Percentiles rank a stretch among this genome's conserved stretches.
Conservation (phyloP, 2,113 vertebrate species). For the Natator depressus region DNA sequence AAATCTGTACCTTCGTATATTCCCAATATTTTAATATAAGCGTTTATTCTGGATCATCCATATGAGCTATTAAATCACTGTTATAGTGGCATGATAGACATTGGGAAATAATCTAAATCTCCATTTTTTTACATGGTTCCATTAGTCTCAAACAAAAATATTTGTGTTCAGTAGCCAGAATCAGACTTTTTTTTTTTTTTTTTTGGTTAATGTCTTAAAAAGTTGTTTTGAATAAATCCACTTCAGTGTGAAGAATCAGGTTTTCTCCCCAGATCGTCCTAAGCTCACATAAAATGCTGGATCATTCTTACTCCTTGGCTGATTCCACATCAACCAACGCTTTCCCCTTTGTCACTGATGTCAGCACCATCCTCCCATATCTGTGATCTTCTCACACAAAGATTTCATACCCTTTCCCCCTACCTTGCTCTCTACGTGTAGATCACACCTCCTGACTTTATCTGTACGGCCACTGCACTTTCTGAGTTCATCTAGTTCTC, state of each 20-base stretch:
- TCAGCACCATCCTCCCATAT: neutral
- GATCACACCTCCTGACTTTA: neutral
- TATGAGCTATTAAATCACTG: neutral
- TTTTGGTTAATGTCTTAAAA: fast-evolving
- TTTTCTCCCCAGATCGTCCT: neutral
- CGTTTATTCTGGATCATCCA: neutral
- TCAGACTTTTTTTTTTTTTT: fast-evolving
- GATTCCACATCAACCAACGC: neutral
- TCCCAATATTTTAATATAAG: neutral
- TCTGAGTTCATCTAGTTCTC: neutral
- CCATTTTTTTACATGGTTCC: neutral
- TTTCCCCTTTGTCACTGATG: neutral
- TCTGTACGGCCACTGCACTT: neutral
- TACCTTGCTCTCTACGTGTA: fast-evolving
- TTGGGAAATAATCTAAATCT: neutral
- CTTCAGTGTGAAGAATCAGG: neutral
- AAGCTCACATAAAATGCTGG: fast-evolving
- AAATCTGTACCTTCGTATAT: fast-evolving
- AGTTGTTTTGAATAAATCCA: neutral
- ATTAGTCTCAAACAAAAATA: neutral
- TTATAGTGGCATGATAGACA: fast-evolving
- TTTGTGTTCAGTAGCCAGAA: neutral
- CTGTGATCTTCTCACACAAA: fast-evolving
- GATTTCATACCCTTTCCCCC: neutral
- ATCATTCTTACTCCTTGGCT: fast-evolving